Conservation (phyloP, 2,113 vertebrate genomes). For the Alces alces region DNA sequence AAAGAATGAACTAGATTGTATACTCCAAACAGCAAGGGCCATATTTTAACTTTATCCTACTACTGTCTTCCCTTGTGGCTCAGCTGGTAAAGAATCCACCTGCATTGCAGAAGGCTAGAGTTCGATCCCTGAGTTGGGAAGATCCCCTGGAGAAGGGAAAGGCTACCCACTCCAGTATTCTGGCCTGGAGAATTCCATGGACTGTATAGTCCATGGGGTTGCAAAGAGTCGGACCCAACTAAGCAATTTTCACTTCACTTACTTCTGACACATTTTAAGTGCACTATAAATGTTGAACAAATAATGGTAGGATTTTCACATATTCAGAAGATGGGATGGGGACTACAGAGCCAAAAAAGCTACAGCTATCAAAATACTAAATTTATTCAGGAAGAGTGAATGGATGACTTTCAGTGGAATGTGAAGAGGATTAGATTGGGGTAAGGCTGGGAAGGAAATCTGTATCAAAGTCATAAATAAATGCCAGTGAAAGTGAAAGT, state of each 20-base stretch:
- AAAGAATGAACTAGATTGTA: background rate
- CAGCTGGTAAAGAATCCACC: background rate
- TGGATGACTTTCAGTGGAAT: background rate
- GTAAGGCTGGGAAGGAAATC: background rate
- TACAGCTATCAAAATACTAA: background rate
- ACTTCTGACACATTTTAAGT: background rate
- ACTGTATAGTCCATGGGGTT: background rate
- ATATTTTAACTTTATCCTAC: conserved; percentile 1
- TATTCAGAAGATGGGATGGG: background rate
- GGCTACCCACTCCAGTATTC: background rate
- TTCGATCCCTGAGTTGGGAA: background rate
- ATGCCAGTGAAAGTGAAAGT: background rate
- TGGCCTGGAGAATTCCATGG: background rate
- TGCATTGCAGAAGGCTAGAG: background rate
- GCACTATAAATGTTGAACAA: background rate
- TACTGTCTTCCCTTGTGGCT: background rate
- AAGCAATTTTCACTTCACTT: background rate
- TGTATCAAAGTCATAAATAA: background rate
- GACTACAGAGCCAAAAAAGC: background rate
- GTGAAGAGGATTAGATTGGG: background rate
- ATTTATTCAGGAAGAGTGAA: background rate
- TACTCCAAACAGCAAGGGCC: background rate
- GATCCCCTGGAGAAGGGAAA: background rate
- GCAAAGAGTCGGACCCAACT: background rate
- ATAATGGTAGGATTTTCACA: background rate